Evolutionary conservation across 1,140 invertebrate genomes (phyloP).

Genomic region (Bombus consobrinus): DNA sequence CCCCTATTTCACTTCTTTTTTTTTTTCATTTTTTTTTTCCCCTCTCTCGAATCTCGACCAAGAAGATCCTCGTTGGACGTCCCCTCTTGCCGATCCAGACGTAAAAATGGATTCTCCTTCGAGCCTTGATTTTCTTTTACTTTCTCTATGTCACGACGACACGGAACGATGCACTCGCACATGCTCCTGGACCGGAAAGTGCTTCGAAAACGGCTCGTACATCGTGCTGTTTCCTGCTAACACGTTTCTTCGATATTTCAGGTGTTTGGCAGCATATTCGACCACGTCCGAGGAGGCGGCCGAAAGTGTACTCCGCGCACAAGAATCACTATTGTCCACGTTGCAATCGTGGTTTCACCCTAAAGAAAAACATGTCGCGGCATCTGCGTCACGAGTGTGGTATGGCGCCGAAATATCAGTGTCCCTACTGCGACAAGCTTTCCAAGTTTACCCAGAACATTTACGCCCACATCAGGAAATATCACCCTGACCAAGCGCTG

Average conservation of each 20-base stretch:
- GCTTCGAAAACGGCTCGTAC: not conserved
- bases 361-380: constrained; percentile 83
- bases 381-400: constrained; percentile 84
- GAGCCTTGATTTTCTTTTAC: constrained; percentile 46
- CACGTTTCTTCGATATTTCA: constrained; percentile 58
- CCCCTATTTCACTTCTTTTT: not conserved
- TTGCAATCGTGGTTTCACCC: constrained; percentile 72
- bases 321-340: constrained; percentile 72
- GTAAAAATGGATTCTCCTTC: not conserved
- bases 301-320: constrained; percentile 59
- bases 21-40: not conserved
- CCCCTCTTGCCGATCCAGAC: not conserved
- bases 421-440: constrained; percentile 80
- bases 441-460: constrained; percentile 78
- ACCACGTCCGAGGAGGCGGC: constrained; percentile 32
- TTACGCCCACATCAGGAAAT: constrained; percentile 73
- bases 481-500: constrained; percentile 62
- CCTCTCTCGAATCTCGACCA: too few relatives aligned
- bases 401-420: constrained; percentile 83
- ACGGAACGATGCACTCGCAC: constrained; percentile 40
- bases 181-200: not conserved
- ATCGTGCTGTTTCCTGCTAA: constrained; percentile 25
- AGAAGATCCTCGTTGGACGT: constrained; percentile 16
- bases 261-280: constrained; percentile 41
- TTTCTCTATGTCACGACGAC: constrained; percentile 84